phyloP scores from a whole-genome alignment of 2,888 invertebrate species.

The Boloria euphrosyne region DNA sequence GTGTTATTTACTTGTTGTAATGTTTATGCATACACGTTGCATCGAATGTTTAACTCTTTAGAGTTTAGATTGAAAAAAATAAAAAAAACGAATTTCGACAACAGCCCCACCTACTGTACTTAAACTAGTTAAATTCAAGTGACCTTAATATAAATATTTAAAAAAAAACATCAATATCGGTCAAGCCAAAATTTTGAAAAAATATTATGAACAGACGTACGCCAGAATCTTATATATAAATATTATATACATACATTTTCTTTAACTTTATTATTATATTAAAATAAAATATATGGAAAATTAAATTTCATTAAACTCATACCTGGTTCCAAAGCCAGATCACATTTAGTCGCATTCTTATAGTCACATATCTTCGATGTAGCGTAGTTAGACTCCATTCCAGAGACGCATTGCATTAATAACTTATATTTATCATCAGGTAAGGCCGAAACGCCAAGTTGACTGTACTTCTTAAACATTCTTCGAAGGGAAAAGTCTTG shows the following conservation, averaged over 20 bases:
- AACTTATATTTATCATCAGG: conserved; percentile 85
- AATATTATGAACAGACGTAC: too few species aligned
- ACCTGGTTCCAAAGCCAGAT: conserved; percentile 89
- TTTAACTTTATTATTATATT: neutral
- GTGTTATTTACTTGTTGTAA: neutral
- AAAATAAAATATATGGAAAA: neutral
- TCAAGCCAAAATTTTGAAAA: too few species aligned
- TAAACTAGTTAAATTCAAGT: too few species aligned
- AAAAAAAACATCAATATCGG: too few species aligned
- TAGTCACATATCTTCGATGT: conserved; percentile 90
- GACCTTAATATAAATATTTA: too few species aligned
- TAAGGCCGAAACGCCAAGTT: conserved; percentile 88
- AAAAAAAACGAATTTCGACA: too few species aligned
- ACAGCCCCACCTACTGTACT: too few species aligned
- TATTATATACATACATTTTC: neutral
- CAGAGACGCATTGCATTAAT: conserved; percentile 83
- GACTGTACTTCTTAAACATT: conserved; percentile 88
- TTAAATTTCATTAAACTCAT: conserved; percentile 33
- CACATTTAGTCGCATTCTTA: conserved; percentile 84
- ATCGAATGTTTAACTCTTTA: too few species aligned
- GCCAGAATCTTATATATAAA: neutral
- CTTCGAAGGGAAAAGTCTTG: conserved; percentile 86
- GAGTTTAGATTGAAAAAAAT: too few species aligned
- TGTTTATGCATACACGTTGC: conserved; percentile 12
- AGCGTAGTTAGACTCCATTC: conserved; percentile 90